Percentiles rank a stretch among this genome's conserved stretches.
Conservation (phyloP, 2,888 invertebrate species). For the Hydrotaea cyrtoneurina region DNA sequence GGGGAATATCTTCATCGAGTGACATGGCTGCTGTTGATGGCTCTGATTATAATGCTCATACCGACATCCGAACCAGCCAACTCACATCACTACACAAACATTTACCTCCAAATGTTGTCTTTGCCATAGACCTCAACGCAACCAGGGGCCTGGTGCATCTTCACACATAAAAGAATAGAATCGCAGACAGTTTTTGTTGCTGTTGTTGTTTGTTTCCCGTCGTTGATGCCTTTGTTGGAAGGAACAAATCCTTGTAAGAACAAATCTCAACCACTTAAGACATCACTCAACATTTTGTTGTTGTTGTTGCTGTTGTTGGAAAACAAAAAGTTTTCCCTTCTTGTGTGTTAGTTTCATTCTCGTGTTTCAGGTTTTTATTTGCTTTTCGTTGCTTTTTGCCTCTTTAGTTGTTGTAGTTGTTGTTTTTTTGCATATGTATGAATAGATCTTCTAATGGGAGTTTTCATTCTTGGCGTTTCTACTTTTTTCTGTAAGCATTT, state of each 20-base stretch:
- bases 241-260: conserved; percentile 36
- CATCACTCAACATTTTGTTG: conserved; percentile 57
- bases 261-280: conserved; percentile 60
- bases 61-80: not conserved
- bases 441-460: conserved; percentile 55
- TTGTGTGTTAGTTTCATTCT: conserved; percentile 32
- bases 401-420: not conserved
- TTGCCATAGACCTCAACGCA: conserved; percentile 16
- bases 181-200: not conserved
- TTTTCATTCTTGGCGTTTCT: conserved; percentile 38
- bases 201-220: not conserved
- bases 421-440: conserved; percentile 7
- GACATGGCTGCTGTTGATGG: conserved; percentile 20
- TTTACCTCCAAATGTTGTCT: not conserved
- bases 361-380: conserved; percentile 23
- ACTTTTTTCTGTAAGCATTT: conserved; percentile 17
- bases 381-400: not conserved
- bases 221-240: not conserved
- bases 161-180: conserved; percentile 23
- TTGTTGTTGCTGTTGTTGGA: not conserved
- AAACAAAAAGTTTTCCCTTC: conserved; percentile 44
- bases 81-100: not conserved
- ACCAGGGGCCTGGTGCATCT: conserved; percentile 12
- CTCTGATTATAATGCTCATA: conserved; percentile 2
- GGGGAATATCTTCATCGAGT: not conserved